Evolutionary conservation across 35 echinoderm and acorn worm genomes (phyloP), one percentile per base, ranked within the genome.

Genomic region (Apostichopus californicus): DNA sequence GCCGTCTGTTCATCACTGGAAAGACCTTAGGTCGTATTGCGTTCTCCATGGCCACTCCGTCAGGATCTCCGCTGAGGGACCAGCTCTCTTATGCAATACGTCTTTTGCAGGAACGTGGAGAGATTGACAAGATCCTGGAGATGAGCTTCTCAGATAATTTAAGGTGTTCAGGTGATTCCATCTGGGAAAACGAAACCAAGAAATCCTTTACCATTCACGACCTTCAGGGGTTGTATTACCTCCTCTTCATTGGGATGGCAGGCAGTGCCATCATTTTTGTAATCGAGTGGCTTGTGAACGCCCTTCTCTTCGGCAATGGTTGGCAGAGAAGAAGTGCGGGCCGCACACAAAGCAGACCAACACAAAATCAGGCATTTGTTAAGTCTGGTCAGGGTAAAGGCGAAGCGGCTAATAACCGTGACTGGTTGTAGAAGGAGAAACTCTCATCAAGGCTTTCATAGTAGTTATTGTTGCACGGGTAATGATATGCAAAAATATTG

Each of bases 41-140:
- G 72, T 98, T 92, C 28, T 77, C 94, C 10, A 83, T 98, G 10
- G 96, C 96, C 8, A 87, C 87, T 12, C 96, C 93, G 25, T 94
- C 96, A 17, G 96, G 96, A 86, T 99, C 95, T 6, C 95, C 97
- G 18, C 90, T 99, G 18, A 87, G 95, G 1, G 97, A 99, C 65
- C 95, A 95, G 70, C 93, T 99, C 1, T 90, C 93, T 4, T 93
- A 89, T 24, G 97, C 95, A 14, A 92, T 99, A 24, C 77, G 70
- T 11, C 66, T 93, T 65, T 91, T 99, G 66, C 73, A 78, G 54
- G 26, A 80, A 14, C 60, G 91, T 8, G 95, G 95, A 21, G 78
- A 85, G 23, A 18, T 99, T 5, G 80, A 87, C 57, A 79, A 90
- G 46, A 73, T 99, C 8, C 23, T 1, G 61, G 56, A 90, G 9